Percentiles rank a stretch among this genome's conserved stretches.
Evolutionary conservation across 2,888 invertebrate genomes (phyloP).

Genomic region (Leucania comma): DNA sequence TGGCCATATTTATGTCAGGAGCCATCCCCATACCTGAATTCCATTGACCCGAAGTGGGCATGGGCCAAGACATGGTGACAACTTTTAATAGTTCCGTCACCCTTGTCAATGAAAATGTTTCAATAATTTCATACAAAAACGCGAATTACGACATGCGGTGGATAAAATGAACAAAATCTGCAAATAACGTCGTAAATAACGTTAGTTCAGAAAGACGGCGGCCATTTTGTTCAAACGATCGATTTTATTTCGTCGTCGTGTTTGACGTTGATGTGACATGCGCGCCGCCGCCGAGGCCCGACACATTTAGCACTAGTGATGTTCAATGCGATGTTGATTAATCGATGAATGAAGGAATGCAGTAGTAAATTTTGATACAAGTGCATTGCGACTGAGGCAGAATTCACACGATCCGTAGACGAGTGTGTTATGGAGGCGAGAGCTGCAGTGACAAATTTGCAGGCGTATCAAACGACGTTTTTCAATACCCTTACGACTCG

Average conservation of each 20-base stretch:
- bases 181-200: slow-evolving; percentile 14
- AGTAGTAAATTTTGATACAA: no score
- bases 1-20: slow-evolving; percentile 80
- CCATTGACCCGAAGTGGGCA: slow-evolving; percentile 81
- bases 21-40: slow-evolving; percentile 75
- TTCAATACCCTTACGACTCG: no score
- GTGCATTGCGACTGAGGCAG: no score
- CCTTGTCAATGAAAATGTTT: slow-evolving; percentile 1
- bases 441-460: no score
- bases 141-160: not conserved
- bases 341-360: slow-evolving; percentile 15
- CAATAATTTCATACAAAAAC: slow-evolving; percentile 11
- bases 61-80: slow-evolving; percentile 84
- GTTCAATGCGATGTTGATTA: slow-evolving; percentile 36
- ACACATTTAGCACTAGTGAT: slow-evolving; percentile 46
- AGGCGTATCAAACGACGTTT: no score
- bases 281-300: slow-evolving; percentile 34
- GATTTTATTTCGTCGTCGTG: slow-evolving; percentile 17
- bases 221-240: slow-evolving; percentile 60
- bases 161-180: slow-evolving; percentile 14
- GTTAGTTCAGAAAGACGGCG: slow-evolving; percentile 35
- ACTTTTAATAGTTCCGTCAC: slow-evolving; percentile 5
- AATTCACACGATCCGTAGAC: no score
- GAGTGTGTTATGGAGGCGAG: no score
- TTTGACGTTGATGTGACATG: slow-evolving; percentile 59